phyloP scores from a whole-genome alignment of 2,888 invertebrate species.

The Drosophila diplacantha region DNA sequence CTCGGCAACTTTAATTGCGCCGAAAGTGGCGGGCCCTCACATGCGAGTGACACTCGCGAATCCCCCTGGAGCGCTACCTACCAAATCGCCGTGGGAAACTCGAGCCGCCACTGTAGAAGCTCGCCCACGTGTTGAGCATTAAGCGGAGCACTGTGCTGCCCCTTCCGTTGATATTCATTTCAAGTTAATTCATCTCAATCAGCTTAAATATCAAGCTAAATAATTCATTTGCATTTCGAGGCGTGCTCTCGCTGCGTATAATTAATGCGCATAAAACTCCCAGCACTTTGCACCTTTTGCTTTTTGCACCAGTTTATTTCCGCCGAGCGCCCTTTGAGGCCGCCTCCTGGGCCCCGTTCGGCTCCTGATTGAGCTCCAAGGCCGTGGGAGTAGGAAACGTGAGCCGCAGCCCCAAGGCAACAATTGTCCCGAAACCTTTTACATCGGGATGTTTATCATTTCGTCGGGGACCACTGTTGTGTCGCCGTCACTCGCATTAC shows the following conservation, averaged over 20 bases:
- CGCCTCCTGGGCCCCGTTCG: constrained; percentile 6
- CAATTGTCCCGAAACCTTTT: constrained; percentile 36
- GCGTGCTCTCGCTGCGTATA: constrained; percentile 37
- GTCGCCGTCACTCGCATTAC: constrained; percentile 22
- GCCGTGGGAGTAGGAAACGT: not conserved
- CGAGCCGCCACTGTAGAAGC: constrained; percentile 1
- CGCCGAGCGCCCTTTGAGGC: constrained; percentile 13
- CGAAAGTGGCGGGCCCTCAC: constrained; percentile 42
- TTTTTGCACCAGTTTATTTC: constrained; percentile 25
- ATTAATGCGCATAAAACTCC: constrained; percentile 68
- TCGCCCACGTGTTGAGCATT: constrained; percentile 53
- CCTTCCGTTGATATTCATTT: constrained; percentile 48
- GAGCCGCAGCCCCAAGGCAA: constrained; percentile 30
- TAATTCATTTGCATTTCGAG: constrained; percentile 56
- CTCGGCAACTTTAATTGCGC: constrained; percentile 57
- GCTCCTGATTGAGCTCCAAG: constrained; percentile 25
- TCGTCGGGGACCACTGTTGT: constrained; percentile 10
- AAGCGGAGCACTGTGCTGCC: constrained; percentile 24
- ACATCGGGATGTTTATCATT: constrained; percentile 30
- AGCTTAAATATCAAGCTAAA: constrained; percentile 66
- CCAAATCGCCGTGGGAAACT: constrained; percentile 34
- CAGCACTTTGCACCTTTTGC: constrained; percentile 55
- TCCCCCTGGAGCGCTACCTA: constrained; percentile 12
- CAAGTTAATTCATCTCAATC: constrained; percentile 67
- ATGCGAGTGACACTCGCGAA: constrained; percentile 42